Evolutionary conservation across 1,140 invertebrate genomes (phyloP).

Genomic region (Aethina tumida): DNA sequence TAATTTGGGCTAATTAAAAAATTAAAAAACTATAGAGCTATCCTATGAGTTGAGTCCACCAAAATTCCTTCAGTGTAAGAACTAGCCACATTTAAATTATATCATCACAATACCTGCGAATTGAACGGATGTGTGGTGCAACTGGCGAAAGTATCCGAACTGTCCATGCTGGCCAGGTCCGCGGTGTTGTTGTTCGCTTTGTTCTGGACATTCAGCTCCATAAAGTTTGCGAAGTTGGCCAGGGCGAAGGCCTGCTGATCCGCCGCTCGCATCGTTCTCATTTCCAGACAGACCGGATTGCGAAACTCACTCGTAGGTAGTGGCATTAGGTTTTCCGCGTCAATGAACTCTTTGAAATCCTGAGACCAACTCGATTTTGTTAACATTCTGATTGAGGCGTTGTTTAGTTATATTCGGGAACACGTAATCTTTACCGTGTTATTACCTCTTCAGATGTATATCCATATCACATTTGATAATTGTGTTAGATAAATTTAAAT

Average conservation of each 20-base stretch:
- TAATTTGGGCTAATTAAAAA: no score
- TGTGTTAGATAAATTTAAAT: no score
- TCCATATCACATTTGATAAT: no score
- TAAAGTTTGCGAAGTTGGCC: conserved; percentile 9
- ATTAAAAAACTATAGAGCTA: no score
- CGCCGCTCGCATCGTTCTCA: conserved; percentile 51
- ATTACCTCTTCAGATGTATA: no score
- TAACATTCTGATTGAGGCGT: no score
- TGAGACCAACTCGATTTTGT: conserved; percentile 37
- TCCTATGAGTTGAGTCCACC: no score
- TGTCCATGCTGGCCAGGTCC: conserved; percentile 67
- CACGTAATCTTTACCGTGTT: no score
- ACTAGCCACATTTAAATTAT: no score
- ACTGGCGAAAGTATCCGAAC: conserved; percentile 88
- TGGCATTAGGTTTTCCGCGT: conserved; percentile 77
- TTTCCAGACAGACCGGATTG: conserved; percentile 68
- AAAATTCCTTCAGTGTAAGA: no score
- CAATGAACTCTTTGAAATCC: conserved; percentile 81
- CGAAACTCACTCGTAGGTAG: conserved; percentile 69
- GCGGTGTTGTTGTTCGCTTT: conserved; percentile 41
- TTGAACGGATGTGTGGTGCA: conserved; percentile 91
- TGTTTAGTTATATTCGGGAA: no score
- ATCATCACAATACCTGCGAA: conserved; percentile 52
- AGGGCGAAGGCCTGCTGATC: conserved; percentile 24
- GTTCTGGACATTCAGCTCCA: conserved; percentile 20